Base-by-base conservation (phyloP, 2,888 invertebrate species). In the Dorcus parallelipipedus region DNA sequence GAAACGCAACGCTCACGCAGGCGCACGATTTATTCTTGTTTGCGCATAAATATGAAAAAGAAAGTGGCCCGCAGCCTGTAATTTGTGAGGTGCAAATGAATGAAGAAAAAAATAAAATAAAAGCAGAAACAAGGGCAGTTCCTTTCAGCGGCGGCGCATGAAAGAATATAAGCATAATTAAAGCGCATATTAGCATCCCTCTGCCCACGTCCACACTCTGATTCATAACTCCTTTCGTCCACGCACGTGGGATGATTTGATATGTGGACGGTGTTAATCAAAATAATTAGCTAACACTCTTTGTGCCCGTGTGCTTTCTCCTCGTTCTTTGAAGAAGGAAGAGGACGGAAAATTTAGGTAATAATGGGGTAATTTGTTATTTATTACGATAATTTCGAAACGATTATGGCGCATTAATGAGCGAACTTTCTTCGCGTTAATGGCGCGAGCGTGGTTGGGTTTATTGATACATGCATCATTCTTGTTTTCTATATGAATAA, bases 111-210 rank as follows among this genome's bases (percentile, higher is more conserved):
- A 6, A 17, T 39, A 3, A 51, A 39, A 51, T 39, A 51, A 39
- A 51, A 51, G 40, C 14, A 41, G 40, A 52, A 52, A 52, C 41
- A 52, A 52, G 52, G 52, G 52, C 52, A 52, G 26, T 38, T 52
- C 52, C 52, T 52, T 52, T 52, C 53, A 45, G 45, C 52, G 53
- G 58, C 58, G 59, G 52, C 48, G 43, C 57, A 54, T 40, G 26
- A 56, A 60, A 58, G 59, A 26, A 38, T 9, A 56, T 3, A 48
- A 58, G 54, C 55, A 57, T 56, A 64, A 64, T 64, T 64, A 64
- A 62, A 51, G 57, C 47, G 54, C 39, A 53, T 59, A 64, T 62
- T 61, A 64, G 61, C 61, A 60, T 61, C 64, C 61, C 61, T 58
- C 49, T 49, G 49, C 51, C 59, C 48, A 57, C 52, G 10, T 41